Percentiles rank a stretch among this genome's conserved stretches.
phyloP scores from a whole-genome alignment of 2,797 vertebrate species.

The Cyclura pinguis region DNA sequence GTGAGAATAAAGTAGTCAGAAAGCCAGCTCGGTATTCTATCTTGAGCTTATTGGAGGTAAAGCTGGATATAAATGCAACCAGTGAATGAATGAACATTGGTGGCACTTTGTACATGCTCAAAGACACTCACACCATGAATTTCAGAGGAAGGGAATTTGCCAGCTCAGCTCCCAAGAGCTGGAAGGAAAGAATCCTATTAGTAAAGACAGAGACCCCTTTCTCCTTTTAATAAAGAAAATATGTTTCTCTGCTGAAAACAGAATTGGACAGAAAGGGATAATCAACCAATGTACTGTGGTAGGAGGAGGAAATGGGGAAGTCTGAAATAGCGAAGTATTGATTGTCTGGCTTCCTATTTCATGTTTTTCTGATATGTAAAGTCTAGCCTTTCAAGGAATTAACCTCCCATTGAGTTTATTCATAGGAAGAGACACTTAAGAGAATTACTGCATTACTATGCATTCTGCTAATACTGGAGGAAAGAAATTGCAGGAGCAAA shows the following conservation, averaged over 20 bases:
- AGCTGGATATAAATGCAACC: too few relatives aligned
- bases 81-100: too few relatives aligned
- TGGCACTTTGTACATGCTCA: too few relatives aligned
- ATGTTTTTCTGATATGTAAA: slow-evolving; percentile 10
- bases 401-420: slow-evolving; percentile 5
- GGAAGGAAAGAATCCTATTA: too few relatives aligned
- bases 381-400: background rate
- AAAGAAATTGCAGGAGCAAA: background rate
- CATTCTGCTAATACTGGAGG: background rate
- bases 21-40: too few relatives aligned
- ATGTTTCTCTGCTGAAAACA: background rate
- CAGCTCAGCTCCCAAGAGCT: too few relatives aligned
- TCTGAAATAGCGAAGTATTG: slow-evolving; percentile 10
- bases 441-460: background rate
- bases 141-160: too few relatives aligned
- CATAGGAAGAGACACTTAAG: background rate
- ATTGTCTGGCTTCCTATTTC: slow-evolving; percentile 19
- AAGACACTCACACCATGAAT: too few relatives aligned
- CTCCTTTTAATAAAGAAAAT: background rate
- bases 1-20: too few relatives aligned
- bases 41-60: too few relatives aligned
- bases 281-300: background rate
- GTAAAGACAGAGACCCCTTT: too few relatives aligned
- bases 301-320: background rate
- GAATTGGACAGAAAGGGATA: slow-evolving; percentile 10